phyloP scores from a whole-genome alignment of 2,888 invertebrate genomes.

The Trissolcus japonicus region DNA sequence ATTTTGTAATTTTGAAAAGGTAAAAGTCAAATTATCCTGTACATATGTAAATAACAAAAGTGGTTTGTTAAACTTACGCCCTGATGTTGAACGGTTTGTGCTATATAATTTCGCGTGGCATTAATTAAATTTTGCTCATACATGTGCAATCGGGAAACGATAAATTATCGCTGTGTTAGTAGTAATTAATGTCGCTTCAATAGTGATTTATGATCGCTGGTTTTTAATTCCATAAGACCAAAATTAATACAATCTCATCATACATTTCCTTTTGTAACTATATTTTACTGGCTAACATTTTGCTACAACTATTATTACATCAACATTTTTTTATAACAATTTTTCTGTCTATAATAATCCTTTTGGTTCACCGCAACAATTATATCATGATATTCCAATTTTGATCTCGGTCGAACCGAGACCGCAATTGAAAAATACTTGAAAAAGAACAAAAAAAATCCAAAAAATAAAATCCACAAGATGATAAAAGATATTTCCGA shows the following conservation, averaged over 20 bases:
- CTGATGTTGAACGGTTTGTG: slow-evolving; percentile 52
- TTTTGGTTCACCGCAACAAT: too few species aligned
- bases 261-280: background rate
- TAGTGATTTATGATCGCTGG: slow-evolving; percentile 54
- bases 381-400: too few species aligned
- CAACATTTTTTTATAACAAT: too few species aligned
- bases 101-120: slow-evolving; percentile 58
- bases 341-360: too few species aligned
- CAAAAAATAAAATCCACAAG: too few species aligned
- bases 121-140: slow-evolving; percentile 59
- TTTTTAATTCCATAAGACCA: slow-evolving; percentile 28
- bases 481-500: too few species aligned
- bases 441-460: too few species aligned
- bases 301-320: too few species aligned
- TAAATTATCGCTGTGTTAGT: slow-evolving; percentile 57
- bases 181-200: slow-evolving; percentile 59
- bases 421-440: too few species aligned
- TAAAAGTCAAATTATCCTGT: slow-evolving; percentile 13
- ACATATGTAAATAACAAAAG: slow-evolving; percentile 43
- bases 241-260: slow-evolving; percentile 28
- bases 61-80: slow-evolving; percentile 38
- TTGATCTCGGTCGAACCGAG: too few species aligned
- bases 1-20: background rate
- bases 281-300: background rate
- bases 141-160: slow-evolving; percentile 48